A percentile compares a stretch with the other conserved stretches of the same genome.
phyloP scores from a whole-genome alignment of 2,113 vertebrate genomes.

The Arenaria interpres region DNA sequence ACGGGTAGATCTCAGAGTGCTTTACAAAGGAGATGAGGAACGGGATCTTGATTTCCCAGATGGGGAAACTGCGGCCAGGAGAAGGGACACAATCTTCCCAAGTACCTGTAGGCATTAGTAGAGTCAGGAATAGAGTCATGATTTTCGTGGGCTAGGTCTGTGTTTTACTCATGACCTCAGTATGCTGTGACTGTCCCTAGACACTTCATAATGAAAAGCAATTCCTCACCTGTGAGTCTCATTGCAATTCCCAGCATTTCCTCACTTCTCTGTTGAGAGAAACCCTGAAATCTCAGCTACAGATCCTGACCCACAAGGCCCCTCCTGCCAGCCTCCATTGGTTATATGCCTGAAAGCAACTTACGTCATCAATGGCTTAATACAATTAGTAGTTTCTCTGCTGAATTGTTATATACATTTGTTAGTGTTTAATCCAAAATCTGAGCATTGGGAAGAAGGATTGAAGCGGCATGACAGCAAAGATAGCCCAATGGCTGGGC shows the following conservation, averaged over 20 bases:
- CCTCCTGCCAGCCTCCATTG: neutral
- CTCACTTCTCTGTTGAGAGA: neutral
- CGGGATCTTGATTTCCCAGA: neutral
- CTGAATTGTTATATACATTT: neutral
- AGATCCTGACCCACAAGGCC: neutral
- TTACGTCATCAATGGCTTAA: neutral
- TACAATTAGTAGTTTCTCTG: neutral
- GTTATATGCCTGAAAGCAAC: neutral
- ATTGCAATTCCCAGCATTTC: neutral
- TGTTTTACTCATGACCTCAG: neutral
- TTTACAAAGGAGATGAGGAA: neutral
- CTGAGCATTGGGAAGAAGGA: neutral
- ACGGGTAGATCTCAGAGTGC: neutral
- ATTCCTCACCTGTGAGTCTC: neutral
- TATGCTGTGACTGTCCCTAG: neutral
- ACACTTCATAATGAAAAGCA: neutral
- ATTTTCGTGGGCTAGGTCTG: neutral
- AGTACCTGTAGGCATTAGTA: neutral
- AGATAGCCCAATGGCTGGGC: neutral
- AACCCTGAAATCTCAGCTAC: neutral
- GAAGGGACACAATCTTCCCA: fast-evolving
- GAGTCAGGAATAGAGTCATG: neutral
- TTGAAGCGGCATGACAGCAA: neutral
- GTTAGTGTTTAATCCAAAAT: neutral
- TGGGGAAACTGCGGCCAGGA: neutral